Conservation (phyloP, 2,113 vertebrate species). For the Engraulis encrasicolus region DNA sequence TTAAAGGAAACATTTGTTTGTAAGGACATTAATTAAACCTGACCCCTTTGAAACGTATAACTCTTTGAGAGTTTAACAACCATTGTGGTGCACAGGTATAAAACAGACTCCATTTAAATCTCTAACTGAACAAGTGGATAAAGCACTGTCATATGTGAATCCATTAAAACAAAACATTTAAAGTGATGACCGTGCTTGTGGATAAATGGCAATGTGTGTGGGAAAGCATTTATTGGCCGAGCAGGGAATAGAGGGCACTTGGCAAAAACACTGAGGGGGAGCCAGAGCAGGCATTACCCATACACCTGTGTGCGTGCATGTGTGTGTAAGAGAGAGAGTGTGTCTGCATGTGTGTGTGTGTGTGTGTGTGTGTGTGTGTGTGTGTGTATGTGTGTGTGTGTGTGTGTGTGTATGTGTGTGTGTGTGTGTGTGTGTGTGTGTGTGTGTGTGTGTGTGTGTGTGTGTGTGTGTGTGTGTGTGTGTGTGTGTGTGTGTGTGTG, state of each 20-base stretch:
- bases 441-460: neutral
- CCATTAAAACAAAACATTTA: too few species aligned
- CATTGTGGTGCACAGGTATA: too few species aligned
- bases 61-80: too few species aligned
- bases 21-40: too few species aligned
- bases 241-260: too few species aligned
- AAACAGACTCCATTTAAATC: neutral
- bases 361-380: conserved; percentile 17
- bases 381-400: conserved; percentile 5
- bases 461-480: neutral
- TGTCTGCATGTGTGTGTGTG: neutral
- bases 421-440: neutral
- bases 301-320: neutral
- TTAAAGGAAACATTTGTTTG: too few species aligned
- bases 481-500: conserved; percentile 3
- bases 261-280: too few species aligned
- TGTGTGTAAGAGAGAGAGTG: neutral
- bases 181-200: too few species aligned
- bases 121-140: neutral
- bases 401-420: neutral
- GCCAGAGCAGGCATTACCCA: too few species aligned
- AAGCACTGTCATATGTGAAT: neutral
- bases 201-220: too few species aligned
- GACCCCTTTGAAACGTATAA: too few species aligned
- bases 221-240: too few species aligned